Percentiles rank a stretch among this genome's conserved stretches.
Conservation (phyloP, 2,113 vertebrate genomes). For the Oryzias celebensis region DNA sequence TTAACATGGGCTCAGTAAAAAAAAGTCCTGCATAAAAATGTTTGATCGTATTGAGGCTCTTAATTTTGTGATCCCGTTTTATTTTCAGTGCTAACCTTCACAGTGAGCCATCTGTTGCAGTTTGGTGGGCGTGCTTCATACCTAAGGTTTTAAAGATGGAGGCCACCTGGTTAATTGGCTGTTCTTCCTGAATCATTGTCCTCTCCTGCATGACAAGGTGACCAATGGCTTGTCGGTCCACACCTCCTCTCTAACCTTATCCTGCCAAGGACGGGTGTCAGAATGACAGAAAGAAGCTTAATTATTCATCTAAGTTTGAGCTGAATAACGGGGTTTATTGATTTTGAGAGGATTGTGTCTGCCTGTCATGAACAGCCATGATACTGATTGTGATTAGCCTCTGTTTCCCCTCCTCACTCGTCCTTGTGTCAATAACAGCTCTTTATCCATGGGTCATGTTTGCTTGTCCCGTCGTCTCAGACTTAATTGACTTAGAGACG, state of each 20-base stretch:
- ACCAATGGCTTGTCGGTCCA: constrained; percentile 44
- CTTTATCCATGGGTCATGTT: constrained; percentile 54
- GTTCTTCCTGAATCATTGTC: constrained; percentile 12
- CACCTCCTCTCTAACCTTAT: constrained; percentile 22
- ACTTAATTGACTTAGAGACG: constrained; percentile 49
- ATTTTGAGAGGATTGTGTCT: constrained; percentile 31
- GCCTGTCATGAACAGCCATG: constrained; percentile 44
- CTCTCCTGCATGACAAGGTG: constrained; percentile 45
- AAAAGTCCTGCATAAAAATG: too few relatives aligned
- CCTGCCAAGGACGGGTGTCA: constrained; percentile 19
- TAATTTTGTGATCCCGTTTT: constrained; percentile 18
- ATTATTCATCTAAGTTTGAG: constrained; percentile 56
- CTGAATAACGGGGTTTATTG: constrained; percentile 60
- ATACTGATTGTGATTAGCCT: constrained; percentile 37
- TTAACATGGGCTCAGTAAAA: too few relatives aligned
- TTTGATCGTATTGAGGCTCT: not conserved
- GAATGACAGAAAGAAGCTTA: constrained; percentile 34
- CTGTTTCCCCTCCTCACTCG: constrained; percentile 4
- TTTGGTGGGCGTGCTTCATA: constrained; percentile 7
- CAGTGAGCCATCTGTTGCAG: too few relatives aligned
- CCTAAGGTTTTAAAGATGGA: constrained; percentile 24
- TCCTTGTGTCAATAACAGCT: constrained; percentile 47
- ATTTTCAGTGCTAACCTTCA: constrained; percentile 30
- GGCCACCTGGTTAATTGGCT: constrained; percentile 18
- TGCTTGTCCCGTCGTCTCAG: constrained; percentile 45